Base-by-base conservation (phyloP, 2,888 invertebrate genomes). In the Megamerina dolium region DNA sequence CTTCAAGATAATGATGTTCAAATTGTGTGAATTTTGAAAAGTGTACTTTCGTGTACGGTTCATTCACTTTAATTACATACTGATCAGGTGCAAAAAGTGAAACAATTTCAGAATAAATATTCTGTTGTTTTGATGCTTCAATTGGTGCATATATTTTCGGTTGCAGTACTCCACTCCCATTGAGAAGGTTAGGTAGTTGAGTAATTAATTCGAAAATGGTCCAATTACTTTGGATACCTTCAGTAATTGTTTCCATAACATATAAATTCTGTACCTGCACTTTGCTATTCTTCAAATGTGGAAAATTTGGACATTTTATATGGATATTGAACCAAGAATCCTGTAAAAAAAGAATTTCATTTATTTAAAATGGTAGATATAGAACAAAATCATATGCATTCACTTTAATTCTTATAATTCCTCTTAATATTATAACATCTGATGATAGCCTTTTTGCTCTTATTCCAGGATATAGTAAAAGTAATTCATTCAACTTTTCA, bases 1-100 rank as follows among this genome's bases (percentile, higher is more conserved):
- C 40, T 40, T 67, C 58, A 6, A 71, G 21, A 33, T 53, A 66
- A 41, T 70, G 70, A 4, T 56, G 52, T 2, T 59, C 58, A 26
- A 55, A 53, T 5, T 59, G 57, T 2, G 41, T 38, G 39, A 71
- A 69, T 12, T 60, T 47, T 16, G 52, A 52, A 34, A 71, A 64
- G 3, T 58, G 60, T 3, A 70, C 49, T 1, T 45, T 37, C 1
- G 51, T 56, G 41, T 47, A 61, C 5, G 13, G 30, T 0, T 52
- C 50, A 35, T 69, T 55, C 1, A 60, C 40, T 13, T 60, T 52
- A 3, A 66, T 43, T 8, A 50, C 52, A 41, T 64, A 68, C 6
- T 51, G 49, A 3, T 50, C 34, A 1, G 61, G 51, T 1, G 59
- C 54, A 39, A 58, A 50, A 0, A 68, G 45, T 3, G 48, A 43